Conservation (phyloP, 53 echinoderm and acorn worm species). For the Mesocentrotus franciscanus region DNA sequence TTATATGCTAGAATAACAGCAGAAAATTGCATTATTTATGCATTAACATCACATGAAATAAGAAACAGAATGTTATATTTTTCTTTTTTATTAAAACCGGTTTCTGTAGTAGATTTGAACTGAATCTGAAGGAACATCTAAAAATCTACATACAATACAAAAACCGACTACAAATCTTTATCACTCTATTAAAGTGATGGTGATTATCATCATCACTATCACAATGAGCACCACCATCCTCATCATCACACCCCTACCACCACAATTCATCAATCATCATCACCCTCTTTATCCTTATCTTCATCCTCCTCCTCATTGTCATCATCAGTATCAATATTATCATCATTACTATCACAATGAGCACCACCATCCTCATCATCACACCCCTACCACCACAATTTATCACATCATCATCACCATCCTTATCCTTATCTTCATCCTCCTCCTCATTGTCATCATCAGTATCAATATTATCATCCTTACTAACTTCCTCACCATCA, state of each 20-base stretch:
- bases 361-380: neutral
- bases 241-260: neutral
- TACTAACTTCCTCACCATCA: neutral
- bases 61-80: too few relatives aligned
- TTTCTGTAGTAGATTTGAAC: too few relatives aligned
- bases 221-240: conserved; percentile 22
- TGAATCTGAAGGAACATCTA: too few relatives aligned
- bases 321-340: neutral
- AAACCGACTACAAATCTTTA: too few relatives aligned
- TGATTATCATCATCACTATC: neutral
- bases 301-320: neutral
- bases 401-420: neutral
- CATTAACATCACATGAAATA: neutral
- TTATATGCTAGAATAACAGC: conserved; percentile 76
- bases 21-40: neutral
- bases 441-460: neutral
- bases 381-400: neutral
- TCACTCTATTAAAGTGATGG: too few relatives aligned
- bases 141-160: too few relatives aligned
- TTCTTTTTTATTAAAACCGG: too few relatives aligned
- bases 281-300: neutral
- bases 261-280: neutral
- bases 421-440: neutral
- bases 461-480: neutral
- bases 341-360: too few relatives aligned